Evolutionary conservation across 2,113 vertebrate genomes (phyloP), one percentile per base, ranked within the genome.

Genomic region (Notarius quadriscutis): DNA sequence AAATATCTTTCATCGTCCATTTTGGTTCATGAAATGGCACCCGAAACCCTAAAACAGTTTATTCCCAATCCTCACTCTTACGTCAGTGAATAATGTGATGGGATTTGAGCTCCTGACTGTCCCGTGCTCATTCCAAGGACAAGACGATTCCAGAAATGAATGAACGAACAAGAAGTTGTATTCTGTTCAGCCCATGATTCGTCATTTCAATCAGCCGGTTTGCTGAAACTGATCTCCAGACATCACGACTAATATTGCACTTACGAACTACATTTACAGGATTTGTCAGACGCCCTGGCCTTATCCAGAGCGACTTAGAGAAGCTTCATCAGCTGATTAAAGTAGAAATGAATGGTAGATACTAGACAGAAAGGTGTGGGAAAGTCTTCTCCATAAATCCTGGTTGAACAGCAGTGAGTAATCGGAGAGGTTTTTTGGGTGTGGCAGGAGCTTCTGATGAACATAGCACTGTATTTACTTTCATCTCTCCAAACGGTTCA

Each of bases 391-490:
- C 67, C 20, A n/a, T 72, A 62, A 62, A 80, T 84, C 80, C 60
- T 15, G 55, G 63, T 88, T 81, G 51, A 77, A 69, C 67, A 69
- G 82, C 82, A 60, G 22, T 12, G 4, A 55, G 89, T 88, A 90
- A 90, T 88, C 87, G 67, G 87, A 90, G 89, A 85, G 41, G 57
- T 82, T 90, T 41, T 62, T 90, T 48, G 89, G 89, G 89, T 85
- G 89, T 88, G 89, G 89, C 83, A 81, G 85, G 6, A 53, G 83
- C 78, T 84, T 88, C 78, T 90, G 85, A 90, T 90, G 77, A 84
- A 87, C 89, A 88, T 88, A 90, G 89, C 89, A 90, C 84, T 88
- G 85, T 87, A 89, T 89, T 89, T 90, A 57, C 89, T 89, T 90
- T 90, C 89, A 90, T 90, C 87, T 62, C 89, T 89, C 79, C 83